Conservation (phyloP, 2,888 invertebrate species). For the Thereva nobilitata region DNA sequence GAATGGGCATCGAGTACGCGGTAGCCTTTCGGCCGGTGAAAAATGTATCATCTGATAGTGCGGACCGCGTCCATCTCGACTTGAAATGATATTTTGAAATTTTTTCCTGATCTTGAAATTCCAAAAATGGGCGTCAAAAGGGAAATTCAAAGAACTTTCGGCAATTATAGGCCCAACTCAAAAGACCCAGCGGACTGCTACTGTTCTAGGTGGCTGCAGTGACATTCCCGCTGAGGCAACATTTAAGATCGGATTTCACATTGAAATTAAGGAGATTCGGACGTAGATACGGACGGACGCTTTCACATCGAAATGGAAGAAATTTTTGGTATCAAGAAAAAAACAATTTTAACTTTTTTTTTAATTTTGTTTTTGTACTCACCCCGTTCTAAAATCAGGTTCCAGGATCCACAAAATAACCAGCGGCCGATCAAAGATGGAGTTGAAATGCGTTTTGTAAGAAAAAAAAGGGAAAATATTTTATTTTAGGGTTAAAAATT, state of each 20-base stretch:
- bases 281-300: too few relatives aligned
- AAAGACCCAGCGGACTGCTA: not conserved
- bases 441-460: not conserved
- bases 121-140: not conserved
- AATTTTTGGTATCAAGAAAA: not conserved
- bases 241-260: not conserved
- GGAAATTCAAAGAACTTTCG: constrained; percentile 8
- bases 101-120: constrained; percentile 7
- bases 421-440: not conserved
- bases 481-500: not conserved
- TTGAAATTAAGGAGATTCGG: not conserved
- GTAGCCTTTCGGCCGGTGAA: constrained; percentile 39
- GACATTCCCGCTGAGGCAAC: too few relatives aligned
- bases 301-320: too few relatives aligned
- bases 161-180: not conserved
- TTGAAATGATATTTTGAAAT: constrained; percentile 31
- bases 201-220: not conserved
- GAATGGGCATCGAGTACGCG: constrained; percentile 38
- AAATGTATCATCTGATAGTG: constrained; percentile 39
- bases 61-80: not conserved
- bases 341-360: too few relatives aligned
- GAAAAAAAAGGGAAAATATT: constrained; percentile 11
- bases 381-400: constrained; percentile 37
- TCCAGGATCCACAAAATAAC: not conserved
- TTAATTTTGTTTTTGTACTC: constrained; percentile 22